Evolutionary conservation across 2,113 vertebrate species (phyloP), one percentile per base, ranked within the genome.

Genomic region (Corythornis madagascariensis): DNA sequence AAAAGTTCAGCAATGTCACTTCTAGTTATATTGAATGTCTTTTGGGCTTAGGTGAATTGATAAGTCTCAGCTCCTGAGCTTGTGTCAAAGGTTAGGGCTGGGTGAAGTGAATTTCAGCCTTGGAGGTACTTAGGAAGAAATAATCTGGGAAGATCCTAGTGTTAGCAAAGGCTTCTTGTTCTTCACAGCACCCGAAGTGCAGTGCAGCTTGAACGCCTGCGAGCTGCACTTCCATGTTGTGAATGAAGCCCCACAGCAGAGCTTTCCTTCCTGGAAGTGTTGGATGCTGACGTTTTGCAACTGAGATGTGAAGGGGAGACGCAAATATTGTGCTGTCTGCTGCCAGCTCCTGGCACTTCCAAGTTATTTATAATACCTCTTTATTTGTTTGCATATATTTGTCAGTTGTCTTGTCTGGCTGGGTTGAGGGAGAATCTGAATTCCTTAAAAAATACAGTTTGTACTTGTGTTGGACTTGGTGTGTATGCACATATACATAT

Each of bases 261-360:
- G 50, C 55, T 40, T 59, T 48, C 33, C 12, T 73, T 8, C 66
- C 61, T 31, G 70, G 55, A 85, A 73, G 56, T 4, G 13, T 73
- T 79, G 50, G 43, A 20, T 66, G 42, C 77, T 81, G 65, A 7
- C 70, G 24, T 70, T 93, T 77, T 71, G 38, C 47, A 66, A 7
- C 29, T 82, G 28, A 8, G 28, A 60, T 66, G 7, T 33, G 74
- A 87, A 87, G 59, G 28, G n/a, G 22, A 92, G 43, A 38, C 82
- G 89, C 56, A 66, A 59, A 76, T 13, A 26, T 47, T 77, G 28
- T 47, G 52, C 80, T 86, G 83, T 14, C 33, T 90, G 80, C 81
- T 95, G 92, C 94, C 91, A 92, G 16, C 82, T 92, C 81, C 60
- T 92, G 82, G n/a, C 67, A 40, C 83, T 94, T 83, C 50, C 20